Evolutionary conservation across 2,888 invertebrate genomes (phyloP).

Genomic region (Acanthosoma haemorrhoidale): DNA sequence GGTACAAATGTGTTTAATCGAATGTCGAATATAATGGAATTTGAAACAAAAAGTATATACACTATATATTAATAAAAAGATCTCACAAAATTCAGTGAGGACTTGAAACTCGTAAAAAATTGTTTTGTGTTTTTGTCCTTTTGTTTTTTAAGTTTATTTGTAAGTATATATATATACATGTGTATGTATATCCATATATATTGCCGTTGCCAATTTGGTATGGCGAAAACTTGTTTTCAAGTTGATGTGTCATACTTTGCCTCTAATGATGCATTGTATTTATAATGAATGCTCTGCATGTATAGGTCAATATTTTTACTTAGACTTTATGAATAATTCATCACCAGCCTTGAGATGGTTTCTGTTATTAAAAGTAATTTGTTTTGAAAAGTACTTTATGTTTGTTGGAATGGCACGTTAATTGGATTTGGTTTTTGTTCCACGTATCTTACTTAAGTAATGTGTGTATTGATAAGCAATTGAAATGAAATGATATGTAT

Average conservation of each 20-base stretch:
- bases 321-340: conserved; percentile 14
- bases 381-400: conserved; percentile 34
- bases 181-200: background rate
- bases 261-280: conserved; percentile 26
- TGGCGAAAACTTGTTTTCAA: conserved; percentile 14
- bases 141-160: background rate
- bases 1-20: conserved; percentile 28
- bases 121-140: conserved; percentile 21
- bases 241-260: conserved; percentile 23
- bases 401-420: conserved; percentile 34
- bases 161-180: conserved; percentile 5
- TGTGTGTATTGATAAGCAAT: conserved; percentile 23
- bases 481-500: conserved; percentile 16
- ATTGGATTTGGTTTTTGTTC: conserved; percentile 30
- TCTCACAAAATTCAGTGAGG: conserved; percentile 20
- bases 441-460: conserved; percentile 24
- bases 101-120: conserved; percentile 7
- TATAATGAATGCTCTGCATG: conserved; percentile 25
- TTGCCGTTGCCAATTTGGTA: conserved; percentile 19
- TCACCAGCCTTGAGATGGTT: conserved; percentile 25
- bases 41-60: conserved; percentile 6
- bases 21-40: conserved; percentile 16
- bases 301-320: conserved; percentile 24
- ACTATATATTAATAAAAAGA: background rate
- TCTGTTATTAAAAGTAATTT: conserved; percentile 5